A percentile compares a stretch with the other conserved stretches of the same genome.
Evolutionary conservation across 2,113 vertebrate genomes (phyloP).

Genomic region (Pandion haliaetus): DNA sequence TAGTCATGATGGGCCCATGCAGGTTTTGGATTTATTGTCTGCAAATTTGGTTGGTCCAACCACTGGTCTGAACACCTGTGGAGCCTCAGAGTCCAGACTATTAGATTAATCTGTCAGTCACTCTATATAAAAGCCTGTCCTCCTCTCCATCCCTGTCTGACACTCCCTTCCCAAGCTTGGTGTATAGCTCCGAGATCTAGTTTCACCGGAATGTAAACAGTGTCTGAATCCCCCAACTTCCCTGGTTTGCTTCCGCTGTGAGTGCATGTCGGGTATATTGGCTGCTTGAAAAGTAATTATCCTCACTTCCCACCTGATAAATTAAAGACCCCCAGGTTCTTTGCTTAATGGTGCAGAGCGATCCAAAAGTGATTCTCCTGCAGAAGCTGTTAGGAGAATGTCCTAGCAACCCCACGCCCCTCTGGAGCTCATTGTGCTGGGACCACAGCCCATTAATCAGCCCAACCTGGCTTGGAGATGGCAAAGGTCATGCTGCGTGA

Average conservation of each 20-base stretch:
- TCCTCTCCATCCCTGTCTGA: constrained; percentile 7
- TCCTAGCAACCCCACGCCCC: not conserved
- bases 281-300: constrained; percentile 57
- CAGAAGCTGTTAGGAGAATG: constrained; percentile 26
- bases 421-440: constrained; percentile 20
- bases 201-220: constrained; percentile 63
- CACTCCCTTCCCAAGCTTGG: constrained; percentile 36
- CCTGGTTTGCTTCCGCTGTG: constrained; percentile 28
- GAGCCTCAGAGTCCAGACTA: constrained; percentile 48
- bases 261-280: not conserved
- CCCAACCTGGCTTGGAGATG: constrained; percentile 37
- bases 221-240: constrained; percentile 47
- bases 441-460: constrained; percentile 26
- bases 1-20: constrained; percentile 33
- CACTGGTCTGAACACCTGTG: constrained; percentile 59
- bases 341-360: constrained; percentile 26
- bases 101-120: constrained; percentile 69
- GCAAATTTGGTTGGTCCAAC: constrained; percentile 11
- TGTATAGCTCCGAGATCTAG: constrained; percentile 1
- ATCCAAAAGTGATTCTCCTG: constrained; percentile 15
- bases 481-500: not conserved
- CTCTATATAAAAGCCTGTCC: constrained; percentile 54
- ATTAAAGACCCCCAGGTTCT: constrained; percentile 50
- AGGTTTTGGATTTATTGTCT: constrained; percentile 58
- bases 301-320: constrained; percentile 45